Conservation (phyloP, 2,888 invertebrate genomes). For the Tromatobia lineatoria region DNA sequence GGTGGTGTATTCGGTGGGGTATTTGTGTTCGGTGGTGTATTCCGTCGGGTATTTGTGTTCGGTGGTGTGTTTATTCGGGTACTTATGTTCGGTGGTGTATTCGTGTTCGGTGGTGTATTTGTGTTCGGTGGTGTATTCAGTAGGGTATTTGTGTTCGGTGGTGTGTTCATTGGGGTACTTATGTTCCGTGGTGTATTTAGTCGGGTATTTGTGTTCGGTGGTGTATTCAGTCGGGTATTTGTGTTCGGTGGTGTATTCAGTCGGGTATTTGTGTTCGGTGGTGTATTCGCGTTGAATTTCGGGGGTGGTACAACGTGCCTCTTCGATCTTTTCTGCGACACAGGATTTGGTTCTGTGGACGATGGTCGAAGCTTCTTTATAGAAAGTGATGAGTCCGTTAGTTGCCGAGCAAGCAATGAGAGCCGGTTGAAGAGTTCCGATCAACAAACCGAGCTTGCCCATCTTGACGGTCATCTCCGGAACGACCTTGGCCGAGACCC, state of each 20-base stretch:
- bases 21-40: not conserved
- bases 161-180: not conserved
- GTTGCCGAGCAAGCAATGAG: conserved; percentile 52
- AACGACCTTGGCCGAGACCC: conserved; percentile 45
- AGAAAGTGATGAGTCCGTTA: conserved; percentile 47
- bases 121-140: not conserved
- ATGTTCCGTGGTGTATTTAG: not conserved
- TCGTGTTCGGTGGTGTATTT: not conserved
- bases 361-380: conserved; percentile 1
- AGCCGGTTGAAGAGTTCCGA: conserved; percentile 43
- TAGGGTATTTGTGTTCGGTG: not conserved
- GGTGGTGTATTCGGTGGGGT: not conserved
- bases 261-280: not conserved
- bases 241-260: not conserved
- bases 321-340: conserved; percentile 48
- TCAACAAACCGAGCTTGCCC: conserved; percentile 27
- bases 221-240: not conserved
- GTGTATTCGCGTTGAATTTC: not conserved
- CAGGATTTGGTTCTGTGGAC: conserved; percentile 42
- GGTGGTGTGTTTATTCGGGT: not conserved
- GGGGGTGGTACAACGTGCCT: not conserved
- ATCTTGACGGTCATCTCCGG: conserved; percentile 47
- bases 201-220: not conserved
- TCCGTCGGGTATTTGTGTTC: not conserved
- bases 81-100: not conserved